phyloP scores from a whole-genome alignment of 2,888 invertebrate species.

The Deroplatys truncata region DNA sequence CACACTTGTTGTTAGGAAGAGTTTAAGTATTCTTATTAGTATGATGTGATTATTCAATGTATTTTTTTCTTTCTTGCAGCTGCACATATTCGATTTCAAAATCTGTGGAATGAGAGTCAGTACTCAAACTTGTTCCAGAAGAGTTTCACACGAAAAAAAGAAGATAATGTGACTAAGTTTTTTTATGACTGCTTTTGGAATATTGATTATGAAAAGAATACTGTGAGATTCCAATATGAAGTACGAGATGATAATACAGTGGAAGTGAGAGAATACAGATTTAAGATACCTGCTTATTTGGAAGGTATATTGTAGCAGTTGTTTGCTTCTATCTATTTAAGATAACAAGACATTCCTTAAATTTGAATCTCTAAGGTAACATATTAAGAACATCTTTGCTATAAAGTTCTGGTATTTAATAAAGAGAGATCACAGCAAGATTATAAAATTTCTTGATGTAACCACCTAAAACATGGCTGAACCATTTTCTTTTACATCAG shows the following conservation, averaged over 20 bases:
- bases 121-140: not conserved
- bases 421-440: too few relatives aligned
- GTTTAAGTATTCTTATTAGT: too few relatives aligned
- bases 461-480: too few relatives aligned
- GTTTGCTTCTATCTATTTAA: too few relatives aligned
- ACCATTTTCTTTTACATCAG: too few relatives aligned
- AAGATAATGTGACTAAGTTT: not conserved
- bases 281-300: not conserved
- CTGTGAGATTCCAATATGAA: not conserved
- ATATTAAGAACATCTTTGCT: too few relatives aligned
- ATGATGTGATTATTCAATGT: too few relatives aligned
- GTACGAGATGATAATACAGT: not conserved
- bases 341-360: too few relatives aligned
- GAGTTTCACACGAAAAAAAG: not conserved
- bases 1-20: too few relatives aligned
- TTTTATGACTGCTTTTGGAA: not conserved
- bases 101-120: not conserved
- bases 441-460: too few relatives aligned
- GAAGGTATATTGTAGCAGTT: not conserved
- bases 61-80: not conserved
- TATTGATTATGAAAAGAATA: not conserved
- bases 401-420: too few relatives aligned
- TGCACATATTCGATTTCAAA: not conserved
- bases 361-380: too few relatives aligned
- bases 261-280: not conserved